A percentile compares a stretch with the other conserved stretches of the same genome.
Evolutionary conservation across 2,797 vertebrate genomes (phyloP).

Genomic region (Schizothorax lantsangensis): DNA sequence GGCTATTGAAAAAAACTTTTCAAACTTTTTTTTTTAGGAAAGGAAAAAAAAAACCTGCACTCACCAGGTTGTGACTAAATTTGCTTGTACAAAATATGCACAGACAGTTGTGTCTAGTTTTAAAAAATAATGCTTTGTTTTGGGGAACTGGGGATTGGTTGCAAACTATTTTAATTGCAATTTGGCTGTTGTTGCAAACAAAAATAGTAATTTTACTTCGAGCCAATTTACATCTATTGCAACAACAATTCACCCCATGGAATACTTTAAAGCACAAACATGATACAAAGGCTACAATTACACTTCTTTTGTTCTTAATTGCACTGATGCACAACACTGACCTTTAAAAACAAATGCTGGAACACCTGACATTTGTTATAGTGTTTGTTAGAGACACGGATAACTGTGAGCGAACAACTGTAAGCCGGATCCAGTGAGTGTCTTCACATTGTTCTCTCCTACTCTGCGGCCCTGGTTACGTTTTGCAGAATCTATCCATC

Average conservation of each 20-base stretch:
- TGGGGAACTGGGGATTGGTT: conserved; percentile 5
- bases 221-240: conserved; percentile 4
- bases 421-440: background rate
- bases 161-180: conserved; percentile 18
- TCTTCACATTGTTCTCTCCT: conserved; percentile 16
- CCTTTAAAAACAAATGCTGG: conserved; percentile 21
- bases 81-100: background rate
- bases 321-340: background rate
- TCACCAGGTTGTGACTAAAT: background rate
- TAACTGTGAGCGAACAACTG: background rate
- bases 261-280: conserved; percentile 4
- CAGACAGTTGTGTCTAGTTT: background rate
- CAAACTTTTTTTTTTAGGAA: no score
- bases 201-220: background rate
- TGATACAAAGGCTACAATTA: background rate
- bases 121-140: background rate
- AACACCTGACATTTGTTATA: conserved; percentile 21
- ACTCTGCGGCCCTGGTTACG: conserved; percentile 45
- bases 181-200: conserved; percentile 19
- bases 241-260: conserved; percentile 1
- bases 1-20: no score
- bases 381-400: background rate
- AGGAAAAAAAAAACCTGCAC: background rate
- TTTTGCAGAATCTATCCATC: conserved; percentile 56
- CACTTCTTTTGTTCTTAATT: conserved; percentile 9